Conservation (phyloP, 2,888 invertebrate species). For the Leptura quadrifasciata region DNA sequence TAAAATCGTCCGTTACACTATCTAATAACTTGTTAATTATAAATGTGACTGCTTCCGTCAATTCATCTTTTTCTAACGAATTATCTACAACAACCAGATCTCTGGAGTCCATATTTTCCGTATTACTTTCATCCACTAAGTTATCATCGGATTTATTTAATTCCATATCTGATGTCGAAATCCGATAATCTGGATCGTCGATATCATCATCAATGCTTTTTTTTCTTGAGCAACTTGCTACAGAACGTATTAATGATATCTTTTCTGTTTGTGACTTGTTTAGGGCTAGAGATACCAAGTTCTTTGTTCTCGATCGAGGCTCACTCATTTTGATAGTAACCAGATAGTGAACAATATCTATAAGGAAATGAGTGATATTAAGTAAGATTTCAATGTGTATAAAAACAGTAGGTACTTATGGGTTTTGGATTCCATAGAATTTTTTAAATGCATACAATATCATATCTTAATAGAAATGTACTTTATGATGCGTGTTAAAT, state of each 20-base stretch:
- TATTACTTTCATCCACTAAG: neutral
- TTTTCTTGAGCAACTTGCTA: neutral
- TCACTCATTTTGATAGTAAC: neutral
- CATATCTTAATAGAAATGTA: too few relatives aligned
- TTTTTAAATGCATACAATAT: too few relatives aligned
- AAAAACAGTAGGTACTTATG: too few relatives aligned
- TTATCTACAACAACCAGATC: neutral
- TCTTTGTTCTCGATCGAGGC: neutral
- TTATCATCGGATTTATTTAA: neutral
- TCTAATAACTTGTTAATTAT: neutral
- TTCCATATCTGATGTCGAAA: slow-evolving; percentile 5
- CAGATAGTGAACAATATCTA: too few relatives aligned
- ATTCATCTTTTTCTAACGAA: neutral
- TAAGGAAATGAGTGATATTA: too few relatives aligned
- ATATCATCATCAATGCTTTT: neutral
- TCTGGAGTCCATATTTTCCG: neutral
- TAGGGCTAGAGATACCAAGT: neutral
- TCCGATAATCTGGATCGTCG: neutral
- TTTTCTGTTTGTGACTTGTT: neutral
- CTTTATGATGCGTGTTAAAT: too few relatives aligned
- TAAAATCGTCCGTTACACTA: neutral
- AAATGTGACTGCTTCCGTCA: neutral
- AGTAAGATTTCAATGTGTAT: too few relatives aligned
- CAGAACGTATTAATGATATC: neutral
- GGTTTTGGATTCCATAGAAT: too few relatives aligned